Evolutionary conservation across 2,797 vertebrate species (phyloP).

Genomic region (Falco cherrug): DNA sequence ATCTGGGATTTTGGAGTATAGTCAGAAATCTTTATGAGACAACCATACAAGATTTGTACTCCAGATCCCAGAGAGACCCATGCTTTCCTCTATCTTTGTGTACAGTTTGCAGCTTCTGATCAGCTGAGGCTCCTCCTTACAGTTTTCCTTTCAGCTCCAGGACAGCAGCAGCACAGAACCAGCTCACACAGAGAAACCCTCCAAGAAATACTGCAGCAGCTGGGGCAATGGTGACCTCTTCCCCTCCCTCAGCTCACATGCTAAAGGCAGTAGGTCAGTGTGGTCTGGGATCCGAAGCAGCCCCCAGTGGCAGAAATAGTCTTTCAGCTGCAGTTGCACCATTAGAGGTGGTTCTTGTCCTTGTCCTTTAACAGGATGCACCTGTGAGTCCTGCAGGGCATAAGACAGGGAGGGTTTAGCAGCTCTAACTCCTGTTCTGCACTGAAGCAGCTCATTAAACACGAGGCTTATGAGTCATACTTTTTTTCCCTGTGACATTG

Average conservation of each 20-base stretch:
- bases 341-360: background rate
- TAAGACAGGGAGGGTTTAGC: background rate
- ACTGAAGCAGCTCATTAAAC: background rate
- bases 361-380: background rate
- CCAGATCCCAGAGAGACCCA: background rate
- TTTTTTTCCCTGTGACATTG: background rate
- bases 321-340: background rate
- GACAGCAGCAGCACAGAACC: background rate
- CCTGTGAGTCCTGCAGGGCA: background rate
- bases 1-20: background rate
- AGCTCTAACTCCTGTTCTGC: background rate
- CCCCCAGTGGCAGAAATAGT: background rate
- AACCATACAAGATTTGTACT: background rate
- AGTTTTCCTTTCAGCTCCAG: background rate
- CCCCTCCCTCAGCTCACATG: background rate
- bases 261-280: background rate
- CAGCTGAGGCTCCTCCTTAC: background rate
- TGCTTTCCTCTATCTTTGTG: background rate
- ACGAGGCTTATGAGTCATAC: rapidly evolving
- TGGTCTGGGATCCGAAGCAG: background rate
- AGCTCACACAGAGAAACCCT: background rate
- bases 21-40: background rate
- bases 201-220: background rate
- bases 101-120: background rate
- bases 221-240: background rate